These are phyloP conservation scores for Anseranas semipalmata DNA, from an alignment of 2,113 vertebrate genomes.

Conservation along the genomic window DNA sequence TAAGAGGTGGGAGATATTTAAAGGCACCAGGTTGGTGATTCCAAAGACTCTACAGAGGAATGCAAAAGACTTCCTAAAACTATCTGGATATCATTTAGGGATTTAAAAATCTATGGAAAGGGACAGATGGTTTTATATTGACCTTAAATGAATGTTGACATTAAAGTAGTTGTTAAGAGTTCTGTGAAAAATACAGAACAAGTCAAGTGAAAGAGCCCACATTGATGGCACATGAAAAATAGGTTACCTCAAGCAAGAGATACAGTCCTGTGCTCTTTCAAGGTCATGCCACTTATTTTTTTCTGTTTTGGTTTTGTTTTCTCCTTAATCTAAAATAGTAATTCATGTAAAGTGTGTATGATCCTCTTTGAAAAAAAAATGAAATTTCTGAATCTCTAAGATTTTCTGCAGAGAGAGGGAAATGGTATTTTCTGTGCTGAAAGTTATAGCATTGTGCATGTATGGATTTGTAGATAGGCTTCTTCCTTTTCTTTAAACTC, in stretches of 20 bases:
- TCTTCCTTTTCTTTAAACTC: background rate
- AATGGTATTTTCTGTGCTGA: background rate
- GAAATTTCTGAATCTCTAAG: background rate
- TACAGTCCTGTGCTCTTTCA: background rate
- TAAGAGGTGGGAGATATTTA: background rate
- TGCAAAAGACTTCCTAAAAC: background rate
- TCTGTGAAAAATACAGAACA: slow-evolving; percentile 18
- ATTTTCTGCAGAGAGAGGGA: background rate
- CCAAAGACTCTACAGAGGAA: background rate
- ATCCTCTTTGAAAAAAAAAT: background rate
- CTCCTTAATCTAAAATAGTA: background rate
- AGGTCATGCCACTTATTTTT: background rate
- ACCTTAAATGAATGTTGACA: slow-evolving; percentile 23
- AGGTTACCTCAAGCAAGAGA: background rate
- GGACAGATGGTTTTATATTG: background rate
- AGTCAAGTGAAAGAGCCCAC: slow-evolving; percentile 45
- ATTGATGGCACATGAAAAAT: slow-evolving; percentile 1
- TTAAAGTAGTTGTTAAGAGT: slow-evolving; percentile 29
- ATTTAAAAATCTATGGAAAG: background rate
- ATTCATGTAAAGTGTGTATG: background rate
- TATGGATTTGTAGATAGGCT: background rate
- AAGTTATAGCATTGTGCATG: background rate
- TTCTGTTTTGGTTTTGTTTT: background rate
- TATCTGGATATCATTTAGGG: slow-evolving; percentile 1
- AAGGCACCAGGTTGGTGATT: background rate